A percentile compares a stretch with the other conserved stretches of the same genome.
Conservation (phyloP, 2,888 invertebrate genomes). For the Eupithecia abbreviata region DNA sequence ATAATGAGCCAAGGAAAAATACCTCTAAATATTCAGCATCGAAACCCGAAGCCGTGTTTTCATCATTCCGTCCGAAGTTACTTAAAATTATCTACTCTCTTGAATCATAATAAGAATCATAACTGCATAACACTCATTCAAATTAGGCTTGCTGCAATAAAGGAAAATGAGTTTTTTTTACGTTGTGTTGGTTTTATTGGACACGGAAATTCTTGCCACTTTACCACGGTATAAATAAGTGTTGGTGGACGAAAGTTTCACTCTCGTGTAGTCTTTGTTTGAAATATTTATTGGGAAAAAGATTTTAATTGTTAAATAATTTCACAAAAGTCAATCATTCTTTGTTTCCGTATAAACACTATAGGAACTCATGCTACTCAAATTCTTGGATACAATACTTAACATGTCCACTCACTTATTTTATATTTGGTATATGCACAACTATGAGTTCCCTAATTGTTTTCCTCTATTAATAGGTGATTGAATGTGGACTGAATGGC, state of each 20-base stretch:
- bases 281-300: no score
- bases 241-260: background rate
- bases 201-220: slow-evolving; percentile 63
- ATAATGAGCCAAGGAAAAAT: slow-evolving; percentile 4
- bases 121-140: slow-evolving; percentile 83
- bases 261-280: background rate
- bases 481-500: no score
- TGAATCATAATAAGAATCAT: slow-evolving; percentile 75
- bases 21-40: slow-evolving; percentile 15
- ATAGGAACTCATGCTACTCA: no score
- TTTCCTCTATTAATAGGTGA: no score
- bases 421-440: no score
- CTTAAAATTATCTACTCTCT: slow-evolving; percentile 81
- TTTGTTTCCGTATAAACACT: no score
- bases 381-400: no score
- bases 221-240: slow-evolving; percentile 39
- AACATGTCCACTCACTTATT: no score
- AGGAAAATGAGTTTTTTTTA: slow-evolving; percentile 82
- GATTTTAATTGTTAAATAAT: no score
- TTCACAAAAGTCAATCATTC: no score
- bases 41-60: slow-evolving; percentile 49
- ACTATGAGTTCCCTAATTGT: no score
- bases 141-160: slow-evolving; percentile 81
- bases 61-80: slow-evolving; percentile 54
- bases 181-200: slow-evolving; percentile 81